These are phyloP conservation scores for Poecile atricapillus DNA, from an alignment of 2,113 vertebrate genomes.

Conservation along the genomic window DNA sequence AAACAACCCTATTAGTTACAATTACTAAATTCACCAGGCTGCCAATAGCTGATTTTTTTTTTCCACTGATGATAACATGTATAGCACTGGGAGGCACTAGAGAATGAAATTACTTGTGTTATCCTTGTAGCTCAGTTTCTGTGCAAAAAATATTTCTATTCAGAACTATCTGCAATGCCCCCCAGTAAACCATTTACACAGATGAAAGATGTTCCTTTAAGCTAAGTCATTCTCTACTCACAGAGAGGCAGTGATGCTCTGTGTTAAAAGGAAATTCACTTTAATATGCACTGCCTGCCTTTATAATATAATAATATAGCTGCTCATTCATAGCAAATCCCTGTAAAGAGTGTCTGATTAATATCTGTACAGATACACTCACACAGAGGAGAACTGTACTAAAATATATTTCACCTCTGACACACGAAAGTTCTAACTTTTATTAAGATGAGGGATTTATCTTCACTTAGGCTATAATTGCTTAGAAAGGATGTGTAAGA, in stretches of 20 bases:
- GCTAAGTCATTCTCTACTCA: neutral
- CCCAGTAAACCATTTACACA: neutral
- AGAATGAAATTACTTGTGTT: slow-evolving; percentile 45
- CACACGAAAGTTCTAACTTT: neutral
- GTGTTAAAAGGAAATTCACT: slow-evolving; percentile 37
- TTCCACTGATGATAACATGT: neutral
- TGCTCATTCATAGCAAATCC: slow-evolving; percentile 17
- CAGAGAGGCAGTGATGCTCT: neutral
- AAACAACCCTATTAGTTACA: slow-evolving; percentile 38
- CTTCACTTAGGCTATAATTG: neutral
- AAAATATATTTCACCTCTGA: neutral
- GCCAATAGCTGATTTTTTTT: neutral
- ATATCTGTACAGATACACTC: neutral
- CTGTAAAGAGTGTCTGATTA: slow-evolving; percentile 3
- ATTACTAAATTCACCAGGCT: slow-evolving; percentile 41
- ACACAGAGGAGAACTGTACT: neutral
- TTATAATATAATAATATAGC: slow-evolving; percentile 10
- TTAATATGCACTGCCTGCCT: neutral
- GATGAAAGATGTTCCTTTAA: slow-evolving; percentile 13
- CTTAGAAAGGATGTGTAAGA: neutral
- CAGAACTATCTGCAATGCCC: neutral
- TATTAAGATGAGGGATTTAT: neutral
- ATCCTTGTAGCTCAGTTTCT: slow-evolving; percentile 19
- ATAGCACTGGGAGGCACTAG: slow-evolving; percentile 37
- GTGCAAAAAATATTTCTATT: neutral